These are phyloP conservation scores for Crotalus adamanteus DNA, from an alignment of 2,797 vertebrate genomes.

Conservation along the genomic window DNA sequence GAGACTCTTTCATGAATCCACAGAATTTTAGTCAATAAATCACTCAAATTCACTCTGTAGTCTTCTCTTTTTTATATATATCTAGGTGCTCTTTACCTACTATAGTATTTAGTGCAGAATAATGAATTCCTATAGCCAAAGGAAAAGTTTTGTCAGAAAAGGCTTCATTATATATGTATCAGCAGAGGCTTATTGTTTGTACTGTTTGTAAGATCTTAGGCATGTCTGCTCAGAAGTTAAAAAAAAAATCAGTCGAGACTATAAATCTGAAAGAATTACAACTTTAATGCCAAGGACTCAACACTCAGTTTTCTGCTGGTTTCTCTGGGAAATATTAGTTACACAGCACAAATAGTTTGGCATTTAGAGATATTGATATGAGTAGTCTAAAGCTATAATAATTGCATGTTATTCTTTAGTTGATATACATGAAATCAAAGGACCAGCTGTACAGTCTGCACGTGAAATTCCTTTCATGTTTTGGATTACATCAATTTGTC, in stretches of 20 bases:
- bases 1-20: not conserved
- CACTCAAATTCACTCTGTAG: not conserved
- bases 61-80: not conserved
- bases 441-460: not conserved
- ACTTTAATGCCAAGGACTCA: not conserved
- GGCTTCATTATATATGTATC: not conserved
- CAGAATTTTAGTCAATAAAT: not conserved
- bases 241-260: not conserved
- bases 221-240: not conserved
- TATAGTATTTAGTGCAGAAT: not conserved
- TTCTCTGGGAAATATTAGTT: not conserved
- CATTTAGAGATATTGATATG: not conserved
- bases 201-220: not conserved
- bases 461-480: not conserved
- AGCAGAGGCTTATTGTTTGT: not conserved
- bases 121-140: not conserved
- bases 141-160: not conserved
- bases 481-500: not conserved
- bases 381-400: conserved; percentile 3
- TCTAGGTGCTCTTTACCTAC: not conserved
- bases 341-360: not conserved
- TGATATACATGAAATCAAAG: not conserved
- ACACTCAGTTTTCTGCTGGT: not conserved
- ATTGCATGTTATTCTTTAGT: conserved; percentile 1
- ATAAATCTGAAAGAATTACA: not conserved